Conservation (phyloP, 2,113 vertebrate genomes). For the Callopanchax toddi region DNA sequence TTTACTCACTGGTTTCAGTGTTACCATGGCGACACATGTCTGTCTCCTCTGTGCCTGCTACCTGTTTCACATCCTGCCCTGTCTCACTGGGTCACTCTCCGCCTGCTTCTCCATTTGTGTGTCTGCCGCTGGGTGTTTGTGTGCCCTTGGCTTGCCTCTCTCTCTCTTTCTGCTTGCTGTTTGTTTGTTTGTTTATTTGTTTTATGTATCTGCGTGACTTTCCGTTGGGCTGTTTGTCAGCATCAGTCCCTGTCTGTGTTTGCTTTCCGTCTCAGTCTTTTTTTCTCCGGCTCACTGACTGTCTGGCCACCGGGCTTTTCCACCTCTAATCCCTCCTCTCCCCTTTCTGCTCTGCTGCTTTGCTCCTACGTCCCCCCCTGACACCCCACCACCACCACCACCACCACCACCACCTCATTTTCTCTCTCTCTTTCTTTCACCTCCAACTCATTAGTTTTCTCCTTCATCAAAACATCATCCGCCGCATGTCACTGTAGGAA, state of each 20-base stretch:
- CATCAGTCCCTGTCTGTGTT: conserved; percentile 43
- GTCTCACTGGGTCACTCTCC: conserved; percentile 53
- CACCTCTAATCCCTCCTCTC: conserved; percentile 68
- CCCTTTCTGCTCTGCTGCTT: conserved; percentile 61
- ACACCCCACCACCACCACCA: conserved; percentile 39
- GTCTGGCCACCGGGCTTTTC: conserved; percentile 67
- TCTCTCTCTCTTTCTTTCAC: background rate
- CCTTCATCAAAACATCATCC: conserved; percentile 54
- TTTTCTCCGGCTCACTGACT: conserved; percentile 47
- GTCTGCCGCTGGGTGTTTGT: conserved; percentile 21
- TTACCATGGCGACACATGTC: conserved; percentile 75
- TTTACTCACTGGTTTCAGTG: conserved; percentile 64
- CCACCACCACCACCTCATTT: conserved; percentile 22
- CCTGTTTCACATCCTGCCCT: conserved; percentile 66
- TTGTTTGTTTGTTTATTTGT: conserved; percentile 37
- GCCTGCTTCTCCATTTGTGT: conserved; percentile 3
- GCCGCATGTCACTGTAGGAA: conserved; percentile 50
- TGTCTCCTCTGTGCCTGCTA: conserved; percentile 67
- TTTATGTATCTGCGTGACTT: conserved; percentile 21
- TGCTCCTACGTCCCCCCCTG: conserved; percentile 33
- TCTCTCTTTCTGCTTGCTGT: conserved; percentile 37
- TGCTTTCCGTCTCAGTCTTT: conserved; percentile 44
- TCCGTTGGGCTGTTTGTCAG: conserved; percentile 28
- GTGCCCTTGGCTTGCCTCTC: conserved; percentile 26
- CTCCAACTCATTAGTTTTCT: conserved; percentile 45